Evolutionary conservation across 2,113 vertebrate genomes (phyloP), one percentile per base, ranked within the genome.

Genomic region (Buteo buteo): DNA sequence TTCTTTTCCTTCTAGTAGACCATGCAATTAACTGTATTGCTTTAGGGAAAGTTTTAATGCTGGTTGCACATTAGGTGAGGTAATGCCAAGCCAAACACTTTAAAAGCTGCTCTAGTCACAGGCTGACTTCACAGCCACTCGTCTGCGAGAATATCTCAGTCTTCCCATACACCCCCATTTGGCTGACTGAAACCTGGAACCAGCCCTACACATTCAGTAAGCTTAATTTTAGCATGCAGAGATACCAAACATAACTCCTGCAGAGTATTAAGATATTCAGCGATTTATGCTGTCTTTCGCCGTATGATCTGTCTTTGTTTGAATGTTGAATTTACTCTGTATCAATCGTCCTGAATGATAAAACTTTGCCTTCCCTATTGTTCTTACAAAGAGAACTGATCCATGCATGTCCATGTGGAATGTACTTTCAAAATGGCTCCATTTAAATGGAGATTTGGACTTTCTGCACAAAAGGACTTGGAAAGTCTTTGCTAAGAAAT

Each of bases 1-100:
- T 73, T 74, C 45, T 85, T 90, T 94, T 74, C 80, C 82, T 91
- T 85, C 88, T 89, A 88, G 86, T 42, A 90, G 59, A 91, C 58
- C 59, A 74, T 38, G 70, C 94, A 96, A 95, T 96, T 95, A 96
- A 89, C 87, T 44, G 61, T 40, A 71, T 84, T 87, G 95, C 95
- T 95, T 92, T 85, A 82, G 92, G 93, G 90, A 86, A 96, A 89
- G 88, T 92, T 90, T 94, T 95, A 96, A 94, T 93, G 61, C 31
- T 0, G 2, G 73, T 82, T 88, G 82, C 80, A 94, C 72, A 86
- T 93, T 81, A 86, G 85, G 94, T 96, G 93, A 95, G 90, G 89
- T 95, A 96, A 96, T 96, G 95, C 72, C 95, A 96, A 97, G 93
- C 66, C 72, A 81, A 96, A 82, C 79, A 82, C 88, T 87, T 83